phyloP scores from a whole-genome alignment of 2,797 vertebrate species.

The Channallabes apus region DNA sequence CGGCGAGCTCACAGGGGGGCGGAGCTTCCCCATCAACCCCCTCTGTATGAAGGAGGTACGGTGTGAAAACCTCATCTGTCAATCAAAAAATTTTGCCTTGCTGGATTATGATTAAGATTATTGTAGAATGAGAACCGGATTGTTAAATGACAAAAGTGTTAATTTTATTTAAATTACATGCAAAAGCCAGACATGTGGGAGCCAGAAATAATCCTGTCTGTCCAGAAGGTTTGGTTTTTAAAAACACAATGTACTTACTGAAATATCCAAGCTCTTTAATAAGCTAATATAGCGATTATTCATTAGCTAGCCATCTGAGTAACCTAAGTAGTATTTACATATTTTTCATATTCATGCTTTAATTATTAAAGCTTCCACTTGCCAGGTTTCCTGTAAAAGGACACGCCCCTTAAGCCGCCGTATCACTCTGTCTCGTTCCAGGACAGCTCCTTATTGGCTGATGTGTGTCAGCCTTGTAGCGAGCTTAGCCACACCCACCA shows the following conservation, averaged over 20 bases:
- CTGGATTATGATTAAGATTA: neutral
- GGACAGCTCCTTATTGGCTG: slow-evolving; percentile 65
- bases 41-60: slow-evolving; percentile 72
- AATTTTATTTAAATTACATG: neutral
- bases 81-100: neutral
- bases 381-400: neutral
- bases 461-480: slow-evolving; percentile 62
- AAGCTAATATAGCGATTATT: neutral
- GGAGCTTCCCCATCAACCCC: slow-evolving; percentile 61
- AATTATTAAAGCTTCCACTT: neutral
- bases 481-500: slow-evolving; percentile 40
- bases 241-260: neutral
- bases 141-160: neutral
- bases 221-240: neutral
- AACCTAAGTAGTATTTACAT: neutral
- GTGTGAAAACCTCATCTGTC: slow-evolving; percentile 37
- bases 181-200: too few relatives aligned
- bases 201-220: neutral
- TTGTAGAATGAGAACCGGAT: neutral
- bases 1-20: slow-evolving; percentile 69
- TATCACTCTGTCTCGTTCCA: slow-evolving; percentile 54
- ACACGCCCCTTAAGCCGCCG: neutral
- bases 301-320: neutral
- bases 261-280: neutral
- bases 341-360: neutral